Evolutionary conservation across 2,113 vertebrate genomes (phyloP).

Genomic region (Ictidomys tridecemlineatus): DNA sequence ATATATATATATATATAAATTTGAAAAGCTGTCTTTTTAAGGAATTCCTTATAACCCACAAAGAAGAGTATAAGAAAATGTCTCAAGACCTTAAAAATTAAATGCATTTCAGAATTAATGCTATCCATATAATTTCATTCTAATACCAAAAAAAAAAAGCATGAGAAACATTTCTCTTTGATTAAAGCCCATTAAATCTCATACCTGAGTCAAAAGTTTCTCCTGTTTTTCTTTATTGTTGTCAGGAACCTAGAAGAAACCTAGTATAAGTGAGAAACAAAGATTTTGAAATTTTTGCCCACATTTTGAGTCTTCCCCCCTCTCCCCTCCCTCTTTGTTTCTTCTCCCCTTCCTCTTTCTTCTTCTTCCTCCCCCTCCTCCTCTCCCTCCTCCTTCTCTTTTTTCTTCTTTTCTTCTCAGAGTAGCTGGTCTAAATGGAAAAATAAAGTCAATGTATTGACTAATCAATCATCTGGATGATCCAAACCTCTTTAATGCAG

Average conservation of each 20-base stretch:
- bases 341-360: no score
- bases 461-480: not conserved
- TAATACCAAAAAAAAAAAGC: not conserved
- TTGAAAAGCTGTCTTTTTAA: not conserved
- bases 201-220: not conserved
- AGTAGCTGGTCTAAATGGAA: not conserved
- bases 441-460: not conserved
- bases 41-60: not conserved
- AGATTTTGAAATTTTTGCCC: not conserved
- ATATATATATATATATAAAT: no score
- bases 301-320: not conserved
- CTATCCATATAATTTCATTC: not conserved
- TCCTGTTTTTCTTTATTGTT: not conserved
- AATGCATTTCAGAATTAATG: slow-evolving; percentile 12
- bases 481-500: not conserved
- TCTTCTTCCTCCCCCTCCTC: no score
- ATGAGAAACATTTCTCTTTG: not conserved
- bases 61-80: not conserved
- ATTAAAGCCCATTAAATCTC: not conserved
- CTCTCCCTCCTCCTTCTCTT: no score
- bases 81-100: not conserved
- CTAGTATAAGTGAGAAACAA: slow-evolving; percentile 21
- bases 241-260: not conserved
- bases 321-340: no score
- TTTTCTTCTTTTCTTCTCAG: not conserved